Evolutionary conservation across 2,888 invertebrate species (phyloP).

Genomic region (Chaetoderma sp.): DNA sequence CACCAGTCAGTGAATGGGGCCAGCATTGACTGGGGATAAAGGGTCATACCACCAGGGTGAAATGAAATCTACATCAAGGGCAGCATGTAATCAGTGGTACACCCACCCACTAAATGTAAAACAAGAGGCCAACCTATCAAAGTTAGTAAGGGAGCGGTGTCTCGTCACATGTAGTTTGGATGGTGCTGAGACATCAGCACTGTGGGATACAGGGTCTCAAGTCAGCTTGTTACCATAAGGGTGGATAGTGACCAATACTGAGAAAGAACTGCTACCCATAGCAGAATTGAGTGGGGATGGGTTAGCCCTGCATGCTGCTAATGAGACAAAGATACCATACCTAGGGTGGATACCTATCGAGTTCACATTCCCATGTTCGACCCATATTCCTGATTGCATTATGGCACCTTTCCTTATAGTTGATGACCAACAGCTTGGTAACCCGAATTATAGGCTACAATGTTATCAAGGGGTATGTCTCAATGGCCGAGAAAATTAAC

Average conservation of each 20-base stretch:
- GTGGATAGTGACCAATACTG: background rate
- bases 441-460: constrained; percentile 15
- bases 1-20: no score
- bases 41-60: no score
- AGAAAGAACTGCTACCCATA: background rate
- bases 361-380: background rate
- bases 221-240: background rate
- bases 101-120: background rate
- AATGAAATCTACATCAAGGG: no score
- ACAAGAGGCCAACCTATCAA: constrained; percentile 3
- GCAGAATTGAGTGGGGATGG: background rate
- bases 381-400: background rate
- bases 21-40: no score
- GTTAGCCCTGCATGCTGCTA: constrained; percentile 2
- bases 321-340: constrained; percentile 3
- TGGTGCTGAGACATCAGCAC: background rate
- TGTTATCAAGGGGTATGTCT: constrained; percentile 9
- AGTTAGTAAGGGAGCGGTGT: constrained; percentile 4
- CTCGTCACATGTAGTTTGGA: background rate
- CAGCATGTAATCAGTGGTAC: background rate
- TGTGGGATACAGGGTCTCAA: constrained; percentile 13
- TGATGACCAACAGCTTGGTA: background rate
- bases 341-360: constrained; percentile 1
- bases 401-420: background rate
- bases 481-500: background rate